phyloP scores from a whole-genome alignment of 1,140 invertebrate species.

The Drosophila simulans region DNA sequence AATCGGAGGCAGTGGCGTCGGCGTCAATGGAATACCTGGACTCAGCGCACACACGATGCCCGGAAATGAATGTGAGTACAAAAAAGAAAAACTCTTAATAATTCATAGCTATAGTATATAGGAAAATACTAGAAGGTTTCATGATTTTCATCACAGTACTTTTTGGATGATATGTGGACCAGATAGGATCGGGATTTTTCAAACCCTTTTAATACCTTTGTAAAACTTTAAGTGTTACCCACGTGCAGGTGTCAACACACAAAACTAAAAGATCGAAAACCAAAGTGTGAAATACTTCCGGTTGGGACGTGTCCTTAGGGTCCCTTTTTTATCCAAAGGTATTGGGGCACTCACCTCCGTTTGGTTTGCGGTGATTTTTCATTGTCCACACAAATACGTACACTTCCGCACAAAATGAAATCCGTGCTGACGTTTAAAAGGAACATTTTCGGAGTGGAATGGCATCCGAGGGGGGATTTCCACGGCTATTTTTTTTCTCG shows the following conservation, averaged over 20 bases:
- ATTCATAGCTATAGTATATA: not conserved
- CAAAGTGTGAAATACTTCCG: constrained; percentile 76
- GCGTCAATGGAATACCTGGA: constrained; percentile 82
- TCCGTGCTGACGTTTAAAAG: constrained; percentile 55
- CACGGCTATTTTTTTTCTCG: constrained; percentile 7
- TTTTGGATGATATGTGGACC: not conserved
- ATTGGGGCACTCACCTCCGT: constrained; percentile 1
- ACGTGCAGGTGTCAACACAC: not conserved
- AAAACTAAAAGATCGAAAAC: constrained; percentile 16
- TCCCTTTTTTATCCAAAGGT: not conserved
- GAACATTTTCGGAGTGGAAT: not conserved
- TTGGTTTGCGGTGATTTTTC: constrained; percentile 75
- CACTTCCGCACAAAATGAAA: constrained; percentile 63
- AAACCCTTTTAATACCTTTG: not conserved
- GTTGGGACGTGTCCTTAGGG: constrained; percentile 22
- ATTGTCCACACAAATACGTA: constrained; percentile 68
- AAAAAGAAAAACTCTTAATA: constrained; percentile 1
- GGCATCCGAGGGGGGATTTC: not conserved
- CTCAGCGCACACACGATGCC: constrained; percentile 86
- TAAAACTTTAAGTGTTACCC: not conserved
- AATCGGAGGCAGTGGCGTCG: constrained; percentile 66
- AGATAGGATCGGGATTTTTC: not conserved
- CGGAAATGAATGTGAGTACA: constrained; percentile 90
- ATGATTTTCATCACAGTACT: no score
- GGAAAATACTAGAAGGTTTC: no score